Percentiles rank a stretch among this genome's conserved stretches.
Evolutionary conservation across 2,113 vertebrate genomes (phyloP).

Genomic region (Electrona antarctica): DNA sequence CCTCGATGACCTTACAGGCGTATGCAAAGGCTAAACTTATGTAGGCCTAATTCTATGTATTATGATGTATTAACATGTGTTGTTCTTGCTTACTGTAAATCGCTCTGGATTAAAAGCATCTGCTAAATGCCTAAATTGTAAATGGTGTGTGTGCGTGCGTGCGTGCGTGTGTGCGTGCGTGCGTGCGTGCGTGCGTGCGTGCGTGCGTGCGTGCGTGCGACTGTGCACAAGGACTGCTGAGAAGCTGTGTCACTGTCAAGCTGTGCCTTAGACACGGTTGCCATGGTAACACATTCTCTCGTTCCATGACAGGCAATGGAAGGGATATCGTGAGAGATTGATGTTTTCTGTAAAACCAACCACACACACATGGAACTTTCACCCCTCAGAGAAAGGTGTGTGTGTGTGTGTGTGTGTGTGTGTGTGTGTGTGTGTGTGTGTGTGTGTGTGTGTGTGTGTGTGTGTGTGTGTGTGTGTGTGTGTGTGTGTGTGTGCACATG

Average conservation of each 20-base stretch:
- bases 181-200: too few relatives aligned
- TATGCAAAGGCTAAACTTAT: too few relatives aligned
- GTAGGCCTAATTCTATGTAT: too few relatives aligned
- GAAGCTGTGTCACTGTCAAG: constrained; percentile 57
- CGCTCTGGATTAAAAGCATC: too few relatives aligned
- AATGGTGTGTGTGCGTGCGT: too few relatives aligned
- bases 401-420: constrained; percentile 14
- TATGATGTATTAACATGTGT: too few relatives aligned
- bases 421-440: constrained; percentile 14
- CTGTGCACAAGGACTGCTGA: constrained; percentile 29
- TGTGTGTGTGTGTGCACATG: neutral
- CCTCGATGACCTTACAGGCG: too few relatives aligned
- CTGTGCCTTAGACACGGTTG: constrained; percentile 64
- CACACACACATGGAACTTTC: constrained; percentile 26
- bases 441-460: constrained; percentile 20
- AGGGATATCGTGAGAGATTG: constrained; percentile 65
- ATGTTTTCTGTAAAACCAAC: constrained; percentile 46
- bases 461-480: neutral
- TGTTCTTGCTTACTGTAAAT: too few relatives aligned
- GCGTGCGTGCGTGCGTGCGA: neutral
- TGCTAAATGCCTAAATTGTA: too few relatives aligned
- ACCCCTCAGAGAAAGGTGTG: constrained; percentile 10
- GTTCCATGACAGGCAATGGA: constrained; percentile 69
- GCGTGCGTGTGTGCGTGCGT: neutral
- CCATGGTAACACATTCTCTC: constrained; percentile 70